These are phyloP conservation scores for Macrostomum lignano DNA, from an alignment of 1,140 invertebrate genomes.

Conservation along the genomic window DNA sequence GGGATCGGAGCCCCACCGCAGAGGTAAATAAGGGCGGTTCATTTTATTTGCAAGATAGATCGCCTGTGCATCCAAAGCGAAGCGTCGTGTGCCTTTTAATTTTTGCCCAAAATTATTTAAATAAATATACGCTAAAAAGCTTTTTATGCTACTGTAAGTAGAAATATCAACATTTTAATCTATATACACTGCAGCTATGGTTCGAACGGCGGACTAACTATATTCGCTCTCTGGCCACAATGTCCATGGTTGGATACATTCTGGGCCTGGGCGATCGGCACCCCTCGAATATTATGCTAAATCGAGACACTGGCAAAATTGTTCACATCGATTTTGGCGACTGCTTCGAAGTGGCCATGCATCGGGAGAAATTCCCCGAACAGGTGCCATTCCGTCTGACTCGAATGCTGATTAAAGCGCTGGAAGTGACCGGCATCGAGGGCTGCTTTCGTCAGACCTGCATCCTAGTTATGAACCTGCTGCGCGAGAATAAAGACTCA, in stretches of 20 bases:
- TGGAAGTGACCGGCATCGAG: slow-evolving; percentile 43
- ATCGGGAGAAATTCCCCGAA: slow-evolving; percentile 89
- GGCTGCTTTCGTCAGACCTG: slow-evolving; percentile 5
- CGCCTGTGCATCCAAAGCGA: too few species aligned
- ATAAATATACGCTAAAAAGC: too few species aligned
- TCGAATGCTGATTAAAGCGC: slow-evolving; percentile 91
- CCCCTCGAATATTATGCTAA: slow-evolving; percentile 94
- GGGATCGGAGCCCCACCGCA: slow-evolving; percentile 85
- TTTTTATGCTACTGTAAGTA: too few species aligned
- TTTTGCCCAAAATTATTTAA: too few species aligned
- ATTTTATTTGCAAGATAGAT: too few species aligned
- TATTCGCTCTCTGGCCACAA: slow-evolving; percentile 78
- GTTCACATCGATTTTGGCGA: slow-evolving; percentile 94
- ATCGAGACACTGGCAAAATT: slow-evolving; percentile 85
- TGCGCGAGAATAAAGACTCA: slow-evolving; percentile 80
- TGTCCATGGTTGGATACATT: slow-evolving; percentile 83
- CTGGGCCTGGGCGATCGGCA: slow-evolving; percentile 49
- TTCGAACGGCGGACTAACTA: slow-evolving; percentile 38
- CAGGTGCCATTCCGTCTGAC: slow-evolving; percentile 95
- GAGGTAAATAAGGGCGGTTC: slow-evolving; percentile 35
- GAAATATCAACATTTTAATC: neutral
- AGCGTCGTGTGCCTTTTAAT: too few species aligned
- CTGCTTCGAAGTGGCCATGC: slow-evolving; percentile 98
- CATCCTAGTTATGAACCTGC: slow-evolving; percentile 56
- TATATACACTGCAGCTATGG: slow-evolving; percentile 2